These are phyloP conservation scores for Fregetta grallaria DNA, from an alignment of 2,113 vertebrate species.

Conservation along the genomic window DNA sequence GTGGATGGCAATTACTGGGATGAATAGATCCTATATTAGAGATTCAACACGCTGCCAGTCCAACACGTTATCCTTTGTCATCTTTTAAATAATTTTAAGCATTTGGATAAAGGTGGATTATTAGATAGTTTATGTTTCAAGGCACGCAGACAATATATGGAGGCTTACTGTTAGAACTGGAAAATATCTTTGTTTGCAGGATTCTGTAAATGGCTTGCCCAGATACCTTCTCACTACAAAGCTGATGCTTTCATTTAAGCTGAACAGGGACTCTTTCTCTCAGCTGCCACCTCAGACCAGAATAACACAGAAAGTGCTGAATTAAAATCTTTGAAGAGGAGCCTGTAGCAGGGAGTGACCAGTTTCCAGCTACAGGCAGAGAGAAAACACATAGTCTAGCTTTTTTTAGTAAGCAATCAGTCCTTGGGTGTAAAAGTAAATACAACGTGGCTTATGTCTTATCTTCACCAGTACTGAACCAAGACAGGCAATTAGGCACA, in stretches of 20 bases:
- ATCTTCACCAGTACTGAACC: not conserved
- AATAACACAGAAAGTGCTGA: not conserved
- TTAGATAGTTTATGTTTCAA: not conserved
- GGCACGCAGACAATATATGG: not conserved
- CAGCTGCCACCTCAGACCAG: not conserved
- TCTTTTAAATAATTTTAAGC: not conserved
- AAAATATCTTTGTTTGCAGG: not conserved
- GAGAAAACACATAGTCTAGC: not conserved
- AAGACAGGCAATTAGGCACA: constrained; percentile 29
- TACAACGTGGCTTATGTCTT: not conserved
- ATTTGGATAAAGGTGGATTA: not conserved
- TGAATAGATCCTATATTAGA: not conserved
- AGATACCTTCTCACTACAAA: not conserved
- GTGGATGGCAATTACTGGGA: not conserved
- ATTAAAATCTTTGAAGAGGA: not conserved
- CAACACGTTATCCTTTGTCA: not conserved
- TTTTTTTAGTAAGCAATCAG: not conserved
- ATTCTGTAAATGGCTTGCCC: not conserved
- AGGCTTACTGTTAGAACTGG: not conserved
- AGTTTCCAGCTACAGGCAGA: not conserved
- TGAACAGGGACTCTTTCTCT: not conserved
- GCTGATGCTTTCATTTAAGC: not conserved
- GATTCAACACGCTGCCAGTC: not conserved
- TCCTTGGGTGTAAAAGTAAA: not conserved
- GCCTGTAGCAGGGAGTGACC: not conserved